Percentiles rank a stretch among this genome's conserved stretches.
Conservation (phyloP, 37 sponge, comb jelly and placozoan species). For the Crambe crambe region DNA sequence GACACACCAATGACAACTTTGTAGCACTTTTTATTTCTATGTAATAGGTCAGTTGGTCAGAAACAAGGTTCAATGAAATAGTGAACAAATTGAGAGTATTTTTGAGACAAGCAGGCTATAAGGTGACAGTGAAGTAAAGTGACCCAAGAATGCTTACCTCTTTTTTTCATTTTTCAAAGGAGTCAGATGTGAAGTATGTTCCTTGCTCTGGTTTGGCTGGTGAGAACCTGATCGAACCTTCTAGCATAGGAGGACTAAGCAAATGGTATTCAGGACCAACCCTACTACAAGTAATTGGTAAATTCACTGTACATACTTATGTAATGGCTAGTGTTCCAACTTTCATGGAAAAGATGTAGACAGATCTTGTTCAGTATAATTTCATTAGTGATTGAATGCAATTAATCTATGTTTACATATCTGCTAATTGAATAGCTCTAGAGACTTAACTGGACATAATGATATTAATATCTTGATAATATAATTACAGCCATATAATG, state of each 20-base stretch:
- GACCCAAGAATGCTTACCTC: background rate
- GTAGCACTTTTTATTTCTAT: background rate
- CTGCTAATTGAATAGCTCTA: too few species aligned
- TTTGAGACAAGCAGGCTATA: conserved; percentile 86
- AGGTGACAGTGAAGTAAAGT: conserved; percentile 38
- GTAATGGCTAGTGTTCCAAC: too few species aligned
- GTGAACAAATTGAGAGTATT: conserved; percentile 70
- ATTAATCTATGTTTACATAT: too few species aligned
- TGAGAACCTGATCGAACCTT: conserved; percentile 67
- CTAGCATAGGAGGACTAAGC: conserved; percentile 16
- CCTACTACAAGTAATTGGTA: conserved; percentile 79
- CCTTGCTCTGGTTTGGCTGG: conserved; percentile 96
- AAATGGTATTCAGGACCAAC: conserved; percentile 87
- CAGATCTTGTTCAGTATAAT: too few species aligned
- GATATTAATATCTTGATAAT: too few species aligned
- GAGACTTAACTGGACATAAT: too few species aligned
- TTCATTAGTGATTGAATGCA: too few species aligned
- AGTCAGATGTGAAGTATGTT: conserved; percentile 79
- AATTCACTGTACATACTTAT: too few species aligned
- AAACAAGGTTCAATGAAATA: conserved; percentile 80
- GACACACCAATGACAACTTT: conserved; percentile 6
- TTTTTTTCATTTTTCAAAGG: conserved; percentile 35
- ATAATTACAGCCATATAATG: too few species aligned
- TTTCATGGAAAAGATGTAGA: too few species aligned
- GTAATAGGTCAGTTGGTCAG: conserved; percentile 72